Base-by-base conservation (phyloP, 2,797 vertebrate genomes). In the Eremophila alpestris region DNA sequence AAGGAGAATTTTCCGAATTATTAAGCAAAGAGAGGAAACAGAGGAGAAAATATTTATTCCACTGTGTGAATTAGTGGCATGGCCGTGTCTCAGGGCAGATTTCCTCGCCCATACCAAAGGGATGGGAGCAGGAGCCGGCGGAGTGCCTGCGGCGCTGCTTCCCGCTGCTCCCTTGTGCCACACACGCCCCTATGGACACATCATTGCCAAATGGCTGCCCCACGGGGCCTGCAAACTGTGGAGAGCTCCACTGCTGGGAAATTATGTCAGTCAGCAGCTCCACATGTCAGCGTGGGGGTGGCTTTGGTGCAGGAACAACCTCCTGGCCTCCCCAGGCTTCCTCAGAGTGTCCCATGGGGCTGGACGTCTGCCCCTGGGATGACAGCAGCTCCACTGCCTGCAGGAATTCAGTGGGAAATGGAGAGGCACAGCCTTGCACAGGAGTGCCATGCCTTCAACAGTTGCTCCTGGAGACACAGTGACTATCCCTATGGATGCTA, bases 61-160 rank as follows among this genome's bases (percentile, higher is more conserved):
- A 9, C 7, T 1, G 15, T 0, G 3, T 71, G n/a, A 76, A 87
- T 59, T 63, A 67, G 67, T n/a, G 89, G 29, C 48, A 30, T 2
- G 40, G 18, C 26, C 15, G 2, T 2, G 16, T 89, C 67, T 65
- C 20, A 48, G 70, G 34, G 17, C 10, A 9, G 32, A 21, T 84
- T 30, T 55, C 24, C 23, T 81, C 5, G 0, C 60, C 43, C 6
- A 2, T 46, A 58, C 18, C 62, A 3, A 36, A 75, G 62, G 40
- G 43, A 40, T 5, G 29, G 5, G n/a, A 46, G 51, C 6, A 3
- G 59, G 49, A 70, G 36, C 4, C 2, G 19, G 51, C 0, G 11
- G 46, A 68, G 23, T 0, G 0, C 0, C 0, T 9, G 16, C 0
- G 0, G 36, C 49, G 14, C 34, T 9, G 26, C 11, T 6, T 17